Percentiles rank a stretch among this genome's conserved stretches.
Conservation (phyloP, 2,113 vertebrate species). For the Microtus ochrogaster region DNA sequence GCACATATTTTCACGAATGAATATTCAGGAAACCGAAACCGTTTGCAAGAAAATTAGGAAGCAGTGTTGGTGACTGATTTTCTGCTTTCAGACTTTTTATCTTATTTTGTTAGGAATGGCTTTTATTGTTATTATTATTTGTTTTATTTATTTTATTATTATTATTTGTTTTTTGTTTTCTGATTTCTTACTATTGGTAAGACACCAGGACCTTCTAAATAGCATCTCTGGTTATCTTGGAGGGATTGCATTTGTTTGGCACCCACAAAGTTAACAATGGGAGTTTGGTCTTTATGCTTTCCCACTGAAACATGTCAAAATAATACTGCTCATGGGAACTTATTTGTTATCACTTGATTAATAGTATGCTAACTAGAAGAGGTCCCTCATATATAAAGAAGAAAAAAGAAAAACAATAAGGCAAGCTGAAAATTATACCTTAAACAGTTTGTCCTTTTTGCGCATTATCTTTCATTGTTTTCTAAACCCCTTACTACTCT, state of each 20-base stretch:
- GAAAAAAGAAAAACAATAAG: neutral
- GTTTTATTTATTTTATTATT: neutral
- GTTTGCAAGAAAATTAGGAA: constrained; percentile 62
- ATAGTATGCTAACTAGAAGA: constrained; percentile 13
- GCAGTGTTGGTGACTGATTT: constrained; percentile 2
- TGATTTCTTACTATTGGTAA: constrained; percentile 45
- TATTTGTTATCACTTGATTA: constrained; percentile 47
- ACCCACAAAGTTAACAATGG: constrained; percentile 50
- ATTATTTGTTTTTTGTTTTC: neutral
- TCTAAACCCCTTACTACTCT: neutral
- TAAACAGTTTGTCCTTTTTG: constrained; percentile 31
- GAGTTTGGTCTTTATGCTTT: constrained; percentile 21
- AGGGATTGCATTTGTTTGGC: constrained; percentile 13
- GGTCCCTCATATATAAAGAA: constrained; percentile 33
- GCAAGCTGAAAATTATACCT: neutral
- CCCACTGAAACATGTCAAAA: constrained; percentile 41
- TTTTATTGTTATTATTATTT: neutral
- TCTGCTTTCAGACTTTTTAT: constrained; percentile 16
- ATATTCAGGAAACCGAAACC: constrained; percentile 28
- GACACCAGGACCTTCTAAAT: constrained; percentile 50
- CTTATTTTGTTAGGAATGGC: constrained; percentile 62
- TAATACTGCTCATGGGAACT: constrained; percentile 18
- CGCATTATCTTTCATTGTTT: constrained; percentile 31
- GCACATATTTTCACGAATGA: constrained; percentile 41
- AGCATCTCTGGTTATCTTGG: neutral